Percentiles rank a stretch among this genome's conserved stretches.
phyloP scores from a whole-genome alignment of 1,140 invertebrate genomes.

The Drosophila pectinifera region DNA sequence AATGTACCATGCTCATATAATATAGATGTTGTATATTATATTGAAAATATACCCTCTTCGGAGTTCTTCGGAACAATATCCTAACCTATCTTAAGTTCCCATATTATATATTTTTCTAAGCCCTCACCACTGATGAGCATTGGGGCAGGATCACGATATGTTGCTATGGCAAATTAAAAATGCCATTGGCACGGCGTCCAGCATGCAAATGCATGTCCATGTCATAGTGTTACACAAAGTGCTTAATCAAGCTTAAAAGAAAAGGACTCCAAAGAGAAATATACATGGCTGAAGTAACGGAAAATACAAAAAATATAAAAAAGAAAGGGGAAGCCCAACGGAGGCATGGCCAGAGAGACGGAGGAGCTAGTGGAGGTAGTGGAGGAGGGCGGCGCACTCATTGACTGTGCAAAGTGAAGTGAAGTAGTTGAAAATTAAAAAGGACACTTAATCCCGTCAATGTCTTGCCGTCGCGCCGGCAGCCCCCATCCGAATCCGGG shows the following conservation, averaged over 20 bases:
- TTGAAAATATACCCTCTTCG: too few species aligned
- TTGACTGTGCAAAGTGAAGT: constrained; percentile 74
- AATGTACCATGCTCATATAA: too few species aligned
- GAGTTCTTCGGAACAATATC: too few species aligned
- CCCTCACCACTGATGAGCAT: constrained; percentile 15
- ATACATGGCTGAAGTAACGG: constrained; percentile 33
- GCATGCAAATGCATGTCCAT: constrained; percentile 68
- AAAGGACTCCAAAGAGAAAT: constrained; percentile 71
- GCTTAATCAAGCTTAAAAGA: constrained; percentile 82
- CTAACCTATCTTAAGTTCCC: too few species aligned
- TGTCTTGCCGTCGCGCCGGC: constrained; percentile 58
- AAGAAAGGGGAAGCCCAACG: constrained; percentile 16
- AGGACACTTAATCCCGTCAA: constrained; percentile 79
- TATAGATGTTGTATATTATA: too few species aligned
- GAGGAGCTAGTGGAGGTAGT: neutral
- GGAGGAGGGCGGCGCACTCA: constrained; percentile 54
- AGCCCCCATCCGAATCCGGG: constrained; percentile 9
- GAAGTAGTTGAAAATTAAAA: constrained; percentile 83
- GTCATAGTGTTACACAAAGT: constrained; percentile 81
- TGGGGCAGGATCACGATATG: constrained; percentile 32
- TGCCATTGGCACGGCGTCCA: constrained; percentile 60
- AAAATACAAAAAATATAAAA: constrained; percentile 27
- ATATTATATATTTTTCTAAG: neutral
- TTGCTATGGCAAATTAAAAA: constrained; percentile 73
- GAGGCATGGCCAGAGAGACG: constrained; percentile 4